Percentiles rank a stretch among this genome's conserved stretches.
Conservation (phyloP, 1,140 invertebrate genomes). For the Macrobrachium rosenbergii region DNA sequence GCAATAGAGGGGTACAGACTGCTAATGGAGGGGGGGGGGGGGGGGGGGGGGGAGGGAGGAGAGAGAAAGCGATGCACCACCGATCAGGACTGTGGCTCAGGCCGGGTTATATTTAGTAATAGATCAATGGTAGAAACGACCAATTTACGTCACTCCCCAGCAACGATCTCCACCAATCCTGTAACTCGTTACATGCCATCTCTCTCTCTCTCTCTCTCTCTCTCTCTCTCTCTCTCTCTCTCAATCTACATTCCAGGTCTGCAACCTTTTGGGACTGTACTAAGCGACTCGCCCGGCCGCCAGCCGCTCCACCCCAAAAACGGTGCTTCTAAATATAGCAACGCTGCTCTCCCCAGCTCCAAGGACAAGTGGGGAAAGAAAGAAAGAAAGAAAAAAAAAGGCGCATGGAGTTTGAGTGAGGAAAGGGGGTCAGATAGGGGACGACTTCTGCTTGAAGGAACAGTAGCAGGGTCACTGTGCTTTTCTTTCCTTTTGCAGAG, state of each 20-base stretch:
- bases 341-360: no score
- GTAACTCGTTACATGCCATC: constrained; percentile 63
- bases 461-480: no score
- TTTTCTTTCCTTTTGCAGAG: no score
- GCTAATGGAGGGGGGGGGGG: background rate
- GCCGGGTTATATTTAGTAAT: constrained; percentile 27
- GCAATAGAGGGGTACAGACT: background rate
- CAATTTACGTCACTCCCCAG: constrained; percentile 30
- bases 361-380: background rate
- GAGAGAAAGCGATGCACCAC: background rate
- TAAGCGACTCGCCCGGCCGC: no score
- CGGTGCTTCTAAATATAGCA: no score
- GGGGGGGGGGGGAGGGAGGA: background rate
- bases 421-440: background rate
- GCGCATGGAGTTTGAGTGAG: no score
- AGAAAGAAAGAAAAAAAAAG: no score
- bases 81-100: background rate
- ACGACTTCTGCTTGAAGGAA: no score
- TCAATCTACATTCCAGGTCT: background rate
- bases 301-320: no score
- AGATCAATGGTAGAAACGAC: constrained; percentile 38
- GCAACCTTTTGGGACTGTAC: no score
- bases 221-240: background rate
- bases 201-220: constrained; percentile 15
- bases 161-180: constrained; percentile 37